A percentile compares a stretch with the other conserved stretches of the same genome.
Conservation (phyloP, 2,113 vertebrate genomes). For the Fulmarus glacialis region DNA sequence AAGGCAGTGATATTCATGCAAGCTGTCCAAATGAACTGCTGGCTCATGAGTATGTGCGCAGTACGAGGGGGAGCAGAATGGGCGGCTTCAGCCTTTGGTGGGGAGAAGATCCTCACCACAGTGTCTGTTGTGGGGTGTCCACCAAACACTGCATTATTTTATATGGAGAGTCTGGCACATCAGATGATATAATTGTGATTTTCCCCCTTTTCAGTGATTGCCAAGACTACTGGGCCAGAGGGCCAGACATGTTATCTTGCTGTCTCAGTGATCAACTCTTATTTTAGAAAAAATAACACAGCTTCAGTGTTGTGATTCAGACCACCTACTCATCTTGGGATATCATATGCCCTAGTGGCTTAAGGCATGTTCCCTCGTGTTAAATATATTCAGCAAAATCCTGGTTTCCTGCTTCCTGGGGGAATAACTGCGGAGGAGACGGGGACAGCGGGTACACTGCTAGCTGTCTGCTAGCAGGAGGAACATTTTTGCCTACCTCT, state of each 20-base stretch:
- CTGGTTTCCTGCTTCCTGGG: neutral
- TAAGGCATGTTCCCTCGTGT: neutral
- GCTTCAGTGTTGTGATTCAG: neutral
- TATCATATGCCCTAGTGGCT: neutral
- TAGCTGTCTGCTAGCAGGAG: neutral
- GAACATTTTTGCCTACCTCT: neutral
- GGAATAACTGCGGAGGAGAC: neutral
- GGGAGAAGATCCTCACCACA: neutral
- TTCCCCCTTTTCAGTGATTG: neutral
- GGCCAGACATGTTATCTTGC: neutral
- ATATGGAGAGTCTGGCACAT: neutral
- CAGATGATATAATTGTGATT: neutral
- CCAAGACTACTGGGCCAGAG: neutral
- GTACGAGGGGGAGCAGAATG: neutral
- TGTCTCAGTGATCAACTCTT: neutral
- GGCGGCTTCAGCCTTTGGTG: neutral
- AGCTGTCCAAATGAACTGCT: neutral
- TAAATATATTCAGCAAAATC: neutral
- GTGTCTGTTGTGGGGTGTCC: neutral
- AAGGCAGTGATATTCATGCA: neutral
- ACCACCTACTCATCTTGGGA: neutral
- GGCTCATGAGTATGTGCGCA: neutral
- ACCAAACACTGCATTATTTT: neutral
- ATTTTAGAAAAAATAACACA: neutral
- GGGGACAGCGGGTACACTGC: fast-evolving